These are phyloP conservation scores for Prorops nasuta DNA, from an alignment of 1,140 invertebrate genomes.

Conservation along the genomic window DNA sequence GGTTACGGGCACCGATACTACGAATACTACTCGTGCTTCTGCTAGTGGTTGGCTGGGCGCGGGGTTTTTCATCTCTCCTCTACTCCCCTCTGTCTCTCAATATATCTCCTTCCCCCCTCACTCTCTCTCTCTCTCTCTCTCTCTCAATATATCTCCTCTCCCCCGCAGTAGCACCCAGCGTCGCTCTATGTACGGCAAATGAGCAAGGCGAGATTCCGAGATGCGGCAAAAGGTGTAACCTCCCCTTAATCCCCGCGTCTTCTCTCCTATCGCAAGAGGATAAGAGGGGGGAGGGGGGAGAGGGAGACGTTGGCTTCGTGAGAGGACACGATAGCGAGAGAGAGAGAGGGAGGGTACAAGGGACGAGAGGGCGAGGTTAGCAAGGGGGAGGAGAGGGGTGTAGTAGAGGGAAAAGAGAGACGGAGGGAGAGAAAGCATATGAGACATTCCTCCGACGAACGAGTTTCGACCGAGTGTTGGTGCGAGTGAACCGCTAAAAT, in stretches of 20 bases:
- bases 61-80: slow-evolving; percentile 13
- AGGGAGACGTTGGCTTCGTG: slow-evolving; percentile 8
- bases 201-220: slow-evolving; percentile 46
- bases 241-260: slow-evolving; percentile 30
- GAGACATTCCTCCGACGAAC: slow-evolving; percentile 46
- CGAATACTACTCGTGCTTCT: no score
- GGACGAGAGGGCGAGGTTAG: background rate
- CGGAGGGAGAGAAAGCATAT: slow-evolving; percentile 35
- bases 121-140: slow-evolving; percentile 16
- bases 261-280: slow-evolving; percentile 14
- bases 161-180: background rate
- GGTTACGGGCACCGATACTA: no score
- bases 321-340: slow-evolving; percentile 14
- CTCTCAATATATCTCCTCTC: slow-evolving; percentile 12
- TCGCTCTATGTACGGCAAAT: slow-evolving; percentile 38
- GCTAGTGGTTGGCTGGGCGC: no score
- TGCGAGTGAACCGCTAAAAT: slow-evolving; percentile 49
- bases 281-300: slow-evolving; percentile 22
- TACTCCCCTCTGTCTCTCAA: slow-evolving; percentile 11
- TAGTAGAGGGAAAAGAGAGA: slow-evolving; percentile 11
- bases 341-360: background rate
- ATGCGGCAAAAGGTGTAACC: slow-evolving; percentile 49
- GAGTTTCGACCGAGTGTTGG: slow-evolving; percentile 33
- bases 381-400: slow-evolving; percentile 4
- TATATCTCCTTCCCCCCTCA: background rate